These are phyloP conservation scores for Sphinx pinastri DNA, from an alignment of 2,888 invertebrate species.

Conservation along the genomic window DNA sequence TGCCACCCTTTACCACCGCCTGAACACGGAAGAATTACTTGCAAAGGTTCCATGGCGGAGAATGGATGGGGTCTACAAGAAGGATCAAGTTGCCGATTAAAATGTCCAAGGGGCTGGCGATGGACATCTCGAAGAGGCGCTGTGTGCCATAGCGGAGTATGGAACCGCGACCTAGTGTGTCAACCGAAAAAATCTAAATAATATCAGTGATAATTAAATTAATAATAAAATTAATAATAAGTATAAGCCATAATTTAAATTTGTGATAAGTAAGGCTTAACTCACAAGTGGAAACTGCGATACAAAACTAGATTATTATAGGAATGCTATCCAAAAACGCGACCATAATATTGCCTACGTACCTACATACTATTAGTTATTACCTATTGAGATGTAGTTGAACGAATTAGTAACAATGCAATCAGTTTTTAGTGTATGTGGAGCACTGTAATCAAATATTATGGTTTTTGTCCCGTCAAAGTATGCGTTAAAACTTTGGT, in stretches of 20 bases:
- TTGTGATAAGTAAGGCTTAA: too few relatives aligned
- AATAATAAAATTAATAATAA: neutral
- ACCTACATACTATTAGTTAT: too few relatives aligned
- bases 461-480: too few relatives aligned
- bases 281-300: too few relatives aligned
- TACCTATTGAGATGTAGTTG: too few relatives aligned
- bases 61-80: conserved; percentile 55
- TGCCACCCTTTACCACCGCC: conserved; percentile 62
- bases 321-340: too few relatives aligned
- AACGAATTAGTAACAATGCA: too few relatives aligned
- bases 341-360: too few relatives aligned
- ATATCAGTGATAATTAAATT: conserved; percentile 1
- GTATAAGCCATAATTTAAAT: neutral
- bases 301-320: too few relatives aligned
- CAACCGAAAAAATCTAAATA: conserved; percentile 37
- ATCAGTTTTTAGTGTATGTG: too few relatives aligned
- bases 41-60: conserved; percentile 56
- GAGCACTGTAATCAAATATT: too few relatives aligned
- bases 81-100: conserved; percentile 67
- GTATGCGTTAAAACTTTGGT: too few relatives aligned
- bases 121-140: conserved; percentile 50
- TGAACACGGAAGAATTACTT: conserved; percentile 64
- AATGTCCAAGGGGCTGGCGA: conserved; percentile 63
- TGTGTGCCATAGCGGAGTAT: conserved; percentile 64
- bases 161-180: conserved; percentile 64